Conservation (phyloP, 2,113 vertebrate species). For the Thryonomys swinderianus region DNA sequence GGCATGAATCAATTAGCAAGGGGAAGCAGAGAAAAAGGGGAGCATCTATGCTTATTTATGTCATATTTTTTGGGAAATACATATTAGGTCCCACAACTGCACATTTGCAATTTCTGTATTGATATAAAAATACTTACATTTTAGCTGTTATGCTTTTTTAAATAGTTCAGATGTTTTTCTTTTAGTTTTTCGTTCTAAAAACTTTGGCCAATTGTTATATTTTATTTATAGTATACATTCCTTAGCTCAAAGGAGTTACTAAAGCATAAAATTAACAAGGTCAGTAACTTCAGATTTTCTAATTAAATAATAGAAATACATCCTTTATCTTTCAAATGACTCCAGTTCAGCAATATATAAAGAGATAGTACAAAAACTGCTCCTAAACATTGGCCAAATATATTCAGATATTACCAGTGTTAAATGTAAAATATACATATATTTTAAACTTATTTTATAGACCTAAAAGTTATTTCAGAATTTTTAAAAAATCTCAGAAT, state of each 20-base stretch:
- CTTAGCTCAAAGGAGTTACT: background rate
- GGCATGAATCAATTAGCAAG: background rate
- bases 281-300: slow-evolving; percentile 34
- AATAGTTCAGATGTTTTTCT: background rate
- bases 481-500: slow-evolving; percentile 11
- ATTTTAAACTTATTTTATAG: background rate
- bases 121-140: background rate
- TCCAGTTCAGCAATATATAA: background rate
- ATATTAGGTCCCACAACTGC: background rate
- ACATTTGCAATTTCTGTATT: slow-evolving; percentile 3
- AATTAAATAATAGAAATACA: slow-evolving; percentile 35
- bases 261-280: background rate
- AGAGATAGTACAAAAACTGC: background rate
- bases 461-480: background rate
- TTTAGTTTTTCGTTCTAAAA: background rate
- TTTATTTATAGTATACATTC: background rate
- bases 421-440: background rate
- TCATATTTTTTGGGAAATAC: slow-evolving; percentile 6
- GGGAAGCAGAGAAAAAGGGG: background rate
- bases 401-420: background rate
- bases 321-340: background rate
- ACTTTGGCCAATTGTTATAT: background rate
- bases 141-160: background rate
- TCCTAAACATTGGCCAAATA: background rate
- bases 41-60: background rate